Base-by-base conservation (phyloP, 92 coral and sea anemone genomes). In the Pocillopora meandrina region DNA sequence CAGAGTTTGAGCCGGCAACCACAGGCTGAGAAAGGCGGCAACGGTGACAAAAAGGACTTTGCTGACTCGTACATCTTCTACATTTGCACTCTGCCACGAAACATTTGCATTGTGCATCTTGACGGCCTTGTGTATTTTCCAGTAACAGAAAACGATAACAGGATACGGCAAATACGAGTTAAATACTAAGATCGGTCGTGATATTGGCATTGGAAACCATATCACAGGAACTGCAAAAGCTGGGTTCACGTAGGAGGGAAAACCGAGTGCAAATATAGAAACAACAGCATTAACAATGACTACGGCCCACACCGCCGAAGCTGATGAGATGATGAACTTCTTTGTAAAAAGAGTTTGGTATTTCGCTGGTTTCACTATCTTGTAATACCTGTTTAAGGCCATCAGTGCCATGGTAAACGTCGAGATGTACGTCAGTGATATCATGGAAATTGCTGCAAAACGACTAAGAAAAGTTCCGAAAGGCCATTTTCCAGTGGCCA, bases 321-420 rank as follows among this genome's bases (percentile, higher is more conserved):
- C 86, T 8, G 86, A 42, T 33, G 23, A 5, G 5, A 72, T n/a
- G n/a, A 82, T 72, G 70, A 80, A 67, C 47, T 18, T 80, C 65
- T 35, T 69, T 69, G 55, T 80, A 34, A 67, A 80, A 3, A 26
- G 56, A 16, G 72, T 49, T 61, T 71, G 72, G 71, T 82, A 82
- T 55, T 82, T 72, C 2, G 78, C 61, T 9, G 86, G 71, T 11
- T 82, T 82, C 2, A 72, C 86, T 36, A 82, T 71, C 61, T 72
- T 82, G 52, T 82, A 71, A 23, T 72, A 82, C 62, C 86, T 72
- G 79, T 82, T 82, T 17, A 82, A 1, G 5, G 86, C 86, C 86
- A 82, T 82, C 12, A 82, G 77, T 10, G 57, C 63, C 86, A 82
- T 82, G 23, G 77, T 82, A 61, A 59, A 60, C 14, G 61, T 2